A percentile compares a stretch with the other conserved stretches of the same genome.
Conservation (phyloP, 64 coral and sea anemone species). For the Acropora yongei region DNA sequence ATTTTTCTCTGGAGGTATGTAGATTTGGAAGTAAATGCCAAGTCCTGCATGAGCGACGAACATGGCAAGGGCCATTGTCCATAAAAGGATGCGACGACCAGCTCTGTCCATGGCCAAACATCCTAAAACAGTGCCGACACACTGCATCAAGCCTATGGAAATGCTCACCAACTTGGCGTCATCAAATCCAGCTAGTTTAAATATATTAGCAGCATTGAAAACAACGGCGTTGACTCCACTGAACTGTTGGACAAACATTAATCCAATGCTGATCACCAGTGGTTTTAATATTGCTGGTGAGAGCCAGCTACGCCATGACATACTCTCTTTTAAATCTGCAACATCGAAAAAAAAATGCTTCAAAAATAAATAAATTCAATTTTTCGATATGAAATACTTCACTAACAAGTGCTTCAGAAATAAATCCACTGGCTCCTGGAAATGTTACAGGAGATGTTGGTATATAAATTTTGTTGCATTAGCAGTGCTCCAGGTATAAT, state of each 20-base stretch:
- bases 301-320: slow-evolving; percentile 44
- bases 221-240: slow-evolving; percentile 78
- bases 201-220: slow-evolving; percentile 80
- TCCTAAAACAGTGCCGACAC: slow-evolving; percentile 56
- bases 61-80: slow-evolving; percentile 60
- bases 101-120: slow-evolving; percentile 67
- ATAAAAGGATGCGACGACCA: slow-evolving; percentile 61
- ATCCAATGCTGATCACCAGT: slow-evolving; percentile 41
- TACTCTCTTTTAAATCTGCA: slow-evolving; percentile 50
- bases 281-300: slow-evolving; percentile 70
- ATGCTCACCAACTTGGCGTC: slow-evolving; percentile 61
- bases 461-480: too few relatives aligned
- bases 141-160: slow-evolving; percentile 54
- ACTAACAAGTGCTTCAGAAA: too few relatives aligned
- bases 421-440: too few relatives aligned
- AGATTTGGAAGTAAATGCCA: slow-evolving; percentile 77
- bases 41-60: slow-evolving; percentile 33
- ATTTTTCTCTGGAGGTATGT: slow-evolving; percentile 47
- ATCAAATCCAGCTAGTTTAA: slow-evolving; percentile 62
- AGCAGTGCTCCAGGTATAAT: too few relatives aligned
- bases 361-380: too few relatives aligned
- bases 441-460: too few relatives aligned
- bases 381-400: too few relatives aligned
- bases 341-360: not conserved
- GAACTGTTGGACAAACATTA: slow-evolving; percentile 73